A percentile compares a stretch with the other conserved stretches of the same genome.
These are phyloP conservation scores for Axis porcinus DNA, from an alignment of 2,113 vertebrate genomes.

Conservation along the genomic window DNA sequence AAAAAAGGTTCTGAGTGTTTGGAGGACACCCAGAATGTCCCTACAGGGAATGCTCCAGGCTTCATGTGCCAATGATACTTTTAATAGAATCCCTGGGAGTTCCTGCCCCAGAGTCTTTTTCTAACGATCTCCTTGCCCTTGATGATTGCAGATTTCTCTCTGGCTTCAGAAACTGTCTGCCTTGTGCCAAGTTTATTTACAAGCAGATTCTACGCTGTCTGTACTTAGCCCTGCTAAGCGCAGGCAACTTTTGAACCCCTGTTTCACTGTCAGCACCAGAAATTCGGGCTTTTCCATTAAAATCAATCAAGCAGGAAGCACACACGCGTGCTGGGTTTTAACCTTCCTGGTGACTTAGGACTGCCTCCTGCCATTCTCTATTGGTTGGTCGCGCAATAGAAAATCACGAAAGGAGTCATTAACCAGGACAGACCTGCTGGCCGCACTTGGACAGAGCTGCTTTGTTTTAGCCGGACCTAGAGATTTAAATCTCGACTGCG, in stretches of 20 bases:
- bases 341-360: background rate
- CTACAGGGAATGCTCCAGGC: background rate
- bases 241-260: background rate
- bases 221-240: background rate
- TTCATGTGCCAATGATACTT: background rate
- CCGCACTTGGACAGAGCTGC: slow-evolving; percentile 19
- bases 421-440: slow-evolving; percentile 27
- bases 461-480: slow-evolving; percentile 22
- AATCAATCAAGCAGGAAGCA: background rate
- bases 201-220: background rate
- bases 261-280: background rate
- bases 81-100: background rate
- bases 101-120: background rate
- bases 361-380: slow-evolving; percentile 8
- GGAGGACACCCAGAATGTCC: background rate
- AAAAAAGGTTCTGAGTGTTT: background rate
- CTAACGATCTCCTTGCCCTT: background rate
- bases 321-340: background rate
- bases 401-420: slow-evolving; percentile 14
- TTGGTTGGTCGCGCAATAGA: background rate
- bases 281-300: background rate
- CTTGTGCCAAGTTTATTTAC: background rate
- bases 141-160: background rate
- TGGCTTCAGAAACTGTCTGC: background rate
- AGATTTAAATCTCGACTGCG: background rate